Evolutionary conservation across 2,797 vertebrate species (phyloP).

Genomic region (Pantherophis alleghaniensis): DNA sequence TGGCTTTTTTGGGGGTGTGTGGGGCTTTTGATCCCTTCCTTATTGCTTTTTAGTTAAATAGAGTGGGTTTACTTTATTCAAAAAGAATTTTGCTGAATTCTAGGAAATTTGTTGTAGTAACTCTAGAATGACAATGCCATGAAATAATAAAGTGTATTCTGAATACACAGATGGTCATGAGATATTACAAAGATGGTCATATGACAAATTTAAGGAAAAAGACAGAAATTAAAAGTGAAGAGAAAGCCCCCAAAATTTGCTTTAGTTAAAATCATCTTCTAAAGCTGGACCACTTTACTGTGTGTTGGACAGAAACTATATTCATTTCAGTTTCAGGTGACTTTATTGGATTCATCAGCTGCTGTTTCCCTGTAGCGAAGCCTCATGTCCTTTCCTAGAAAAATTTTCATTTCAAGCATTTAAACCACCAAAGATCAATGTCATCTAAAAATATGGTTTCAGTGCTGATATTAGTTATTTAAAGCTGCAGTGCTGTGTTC

Average conservation of each 20-base stretch:
- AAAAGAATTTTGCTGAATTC: neutral
- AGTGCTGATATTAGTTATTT: neutral
- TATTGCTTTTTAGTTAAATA: neutral
- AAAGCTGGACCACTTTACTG: neutral
- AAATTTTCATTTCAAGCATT: neutral
- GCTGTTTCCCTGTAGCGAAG: too few relatives aligned
- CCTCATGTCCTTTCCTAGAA: neutral
- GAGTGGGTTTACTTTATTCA: neutral
- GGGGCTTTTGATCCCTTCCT: neutral
- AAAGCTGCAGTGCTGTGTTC: neutral
- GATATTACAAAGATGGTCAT: neutral
- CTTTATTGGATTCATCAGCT: neutral
- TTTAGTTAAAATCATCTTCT: neutral
- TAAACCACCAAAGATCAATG: neutral
- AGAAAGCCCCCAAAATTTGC: neutral
- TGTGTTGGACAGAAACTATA: neutral
- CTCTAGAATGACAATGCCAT: neutral
- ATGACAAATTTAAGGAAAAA: neutral
- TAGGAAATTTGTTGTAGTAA: neutral
- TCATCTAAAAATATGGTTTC: neutral
- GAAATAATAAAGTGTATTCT: neutral
- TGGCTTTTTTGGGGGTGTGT: neutral
- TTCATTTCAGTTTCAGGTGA: neutral
- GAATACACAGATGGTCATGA: neutral
- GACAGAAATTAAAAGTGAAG: neutral